Base-by-base conservation (phyloP, 2,797 vertebrate species). In the Moxostoma hubbsi region DNA sequence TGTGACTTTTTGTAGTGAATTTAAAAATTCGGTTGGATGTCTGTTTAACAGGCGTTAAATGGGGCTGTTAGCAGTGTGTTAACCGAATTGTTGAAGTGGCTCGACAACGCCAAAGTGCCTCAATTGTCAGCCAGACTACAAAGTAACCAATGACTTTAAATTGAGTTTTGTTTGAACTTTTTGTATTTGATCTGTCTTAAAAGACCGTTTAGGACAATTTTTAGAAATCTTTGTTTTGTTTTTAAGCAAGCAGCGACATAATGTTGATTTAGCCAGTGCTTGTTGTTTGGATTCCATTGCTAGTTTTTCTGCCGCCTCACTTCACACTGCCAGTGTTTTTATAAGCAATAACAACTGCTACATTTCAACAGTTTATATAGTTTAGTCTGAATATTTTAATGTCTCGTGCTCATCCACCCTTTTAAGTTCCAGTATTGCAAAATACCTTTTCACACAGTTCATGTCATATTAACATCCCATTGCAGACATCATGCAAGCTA, bases 401-500 rank as follows among this genome's bases (percentile, higher is more conserved):
- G 50, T 47, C 18, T 73, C 1, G 2, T 16, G 16, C 12, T 54
- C 50, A 16, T 7, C 8, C 10, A 7, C 0, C 54, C 5, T 63
- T 24, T 72, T 5, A 36, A 53, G 10, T 45, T 62, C 10, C 15
- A 36, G 12, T 81, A 74, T 87, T 89, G 84, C 81, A 81, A 86
- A 85, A 88, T 70, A 10, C 9, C 63, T 46, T 74, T 57, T 82
- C 57, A 49, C 66, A 55, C 58, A 53, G 9, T 18, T 62, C 10
- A 47, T n/a, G 18, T 63, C n/a, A 8, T 13, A 58, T 62, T 49
- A 78, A 24, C 58, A 45, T 47, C 36, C 47, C 13, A 10, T 51
- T 69, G 58, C 50, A 50, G 53, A 57, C 51, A 16, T 58, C 47
- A 59, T 9, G n/a, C 75, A 16, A 53, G 8, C 12, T 18, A 8